Evolutionary conservation across 1,140 invertebrate species (phyloP), one percentile per base, ranked within the genome.

Genomic region (Scaptomyza graminum): DNA sequence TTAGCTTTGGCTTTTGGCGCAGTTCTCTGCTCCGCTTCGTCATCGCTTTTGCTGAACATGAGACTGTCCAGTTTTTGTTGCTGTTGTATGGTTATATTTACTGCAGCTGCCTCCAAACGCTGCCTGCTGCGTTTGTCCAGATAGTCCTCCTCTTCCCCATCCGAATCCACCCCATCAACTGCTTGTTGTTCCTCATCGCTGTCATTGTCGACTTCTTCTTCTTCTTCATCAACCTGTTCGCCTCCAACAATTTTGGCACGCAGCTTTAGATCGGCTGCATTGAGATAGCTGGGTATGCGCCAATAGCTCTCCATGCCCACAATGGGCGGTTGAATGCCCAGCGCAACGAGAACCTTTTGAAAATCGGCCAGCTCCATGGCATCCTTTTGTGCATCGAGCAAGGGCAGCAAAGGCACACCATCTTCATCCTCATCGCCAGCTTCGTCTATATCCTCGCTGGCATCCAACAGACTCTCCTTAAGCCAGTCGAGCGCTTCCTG

Each of bases 281-380:
- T 91, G 31, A 94, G 87, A 76, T 92, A 88, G 13, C 87, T 89
- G 2, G 94, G 94, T 66, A 95, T 94, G 52, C 94, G 92, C 94
- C 94, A 95, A 82, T 94, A 94, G 72, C 75, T 90, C 91, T 95
- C 94, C 91, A 92, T 81, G 71, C 93, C 92, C 52, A 92, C 91
- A 60, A 92, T 90, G 3, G 94, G 94, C 62, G 93, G 91, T 57
- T 93, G 90, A 73, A 95, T 92, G 62, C 94, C 94, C 50, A 94
- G 78, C n/a, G 92, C 92, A 34, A 92, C 92, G 22, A 95, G 88
- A 15, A 94, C 83, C 74, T 92, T 93, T 74, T 94, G 92, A 79
- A 95, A 94, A 76, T 91, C 91, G n/a, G 79, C 74, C 80, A 94
- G 92, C 74, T 95, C 94, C 92, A 94, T 93, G 15, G 94, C 94